phyloP scores from a whole-genome alignment of 2,888 invertebrate species.

The Caenorhabditis doughertyi region DNA sequence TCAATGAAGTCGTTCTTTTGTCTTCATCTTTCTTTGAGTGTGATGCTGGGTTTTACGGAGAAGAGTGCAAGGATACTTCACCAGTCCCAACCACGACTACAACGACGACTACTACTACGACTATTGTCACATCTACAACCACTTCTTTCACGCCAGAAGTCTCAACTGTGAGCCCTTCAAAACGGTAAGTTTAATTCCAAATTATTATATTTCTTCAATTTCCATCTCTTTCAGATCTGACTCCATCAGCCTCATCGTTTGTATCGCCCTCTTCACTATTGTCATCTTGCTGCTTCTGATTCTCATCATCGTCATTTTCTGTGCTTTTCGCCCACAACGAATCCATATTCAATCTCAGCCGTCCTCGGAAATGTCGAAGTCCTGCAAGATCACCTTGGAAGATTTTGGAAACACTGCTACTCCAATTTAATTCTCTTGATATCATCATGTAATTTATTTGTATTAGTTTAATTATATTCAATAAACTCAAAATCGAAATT shows the following conservation, averaged over 20 bases:
- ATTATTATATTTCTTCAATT: neutral
- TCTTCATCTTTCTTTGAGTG: constrained; percentile 24
- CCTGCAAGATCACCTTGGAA: neutral
- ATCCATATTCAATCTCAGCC: constrained; percentile 15
- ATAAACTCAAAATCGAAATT: too few relatives aligned
- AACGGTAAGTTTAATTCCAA: too few relatives aligned
- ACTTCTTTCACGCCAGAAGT: neutral
- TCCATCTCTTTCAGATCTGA: neutral
- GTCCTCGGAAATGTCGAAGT: neutral
- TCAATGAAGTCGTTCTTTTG: constrained; percentile 8
- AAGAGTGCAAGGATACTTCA: neutral
- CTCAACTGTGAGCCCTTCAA: neutral
- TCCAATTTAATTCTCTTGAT: constrained; percentile 5
- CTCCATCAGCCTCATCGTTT: neutral
- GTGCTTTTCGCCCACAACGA: neutral
- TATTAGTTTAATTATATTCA: too few relatives aligned
- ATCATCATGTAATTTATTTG: constrained; percentile 15
- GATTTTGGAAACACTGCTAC: constrained; percentile 17
- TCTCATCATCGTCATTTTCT: constrained; percentile 9
- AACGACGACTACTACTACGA: neutral
- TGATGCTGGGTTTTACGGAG: constrained; percentile 22
- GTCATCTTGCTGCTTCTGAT: neutral
- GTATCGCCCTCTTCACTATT: neutral
- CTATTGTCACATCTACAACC: neutral
- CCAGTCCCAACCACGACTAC: constrained; percentile 2